Evolutionary conservation across 2,797 vertebrate genomes (phyloP).

Genomic region (Girardinus metallicus): DNA sequence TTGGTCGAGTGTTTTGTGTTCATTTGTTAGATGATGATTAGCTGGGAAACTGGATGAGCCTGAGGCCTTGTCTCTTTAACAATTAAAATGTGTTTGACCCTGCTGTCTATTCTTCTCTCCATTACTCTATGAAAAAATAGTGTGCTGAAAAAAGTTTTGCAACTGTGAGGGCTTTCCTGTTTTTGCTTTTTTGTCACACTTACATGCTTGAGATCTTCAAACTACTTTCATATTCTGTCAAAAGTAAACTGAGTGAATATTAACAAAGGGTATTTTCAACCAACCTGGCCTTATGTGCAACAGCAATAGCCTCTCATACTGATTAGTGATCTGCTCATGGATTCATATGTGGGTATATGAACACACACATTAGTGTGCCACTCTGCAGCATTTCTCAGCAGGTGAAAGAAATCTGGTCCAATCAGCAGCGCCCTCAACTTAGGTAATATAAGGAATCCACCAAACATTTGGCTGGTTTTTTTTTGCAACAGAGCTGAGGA

Average conservation of each 20-base stretch:
- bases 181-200: neutral
- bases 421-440: too few species aligned
- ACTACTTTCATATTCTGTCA: neutral
- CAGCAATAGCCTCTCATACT: too few species aligned
- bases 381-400: too few species aligned
- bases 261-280: neutral
- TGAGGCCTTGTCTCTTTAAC: slow-evolving; percentile 21
- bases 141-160: neutral
- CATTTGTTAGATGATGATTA: slow-evolving; percentile 44
- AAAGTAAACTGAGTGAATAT: neutral
- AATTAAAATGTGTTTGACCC: slow-evolving; percentile 20
- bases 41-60: slow-evolving; percentile 38
- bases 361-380: too few species aligned
- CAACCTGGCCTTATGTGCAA: too few species aligned
- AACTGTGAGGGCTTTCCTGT: neutral
- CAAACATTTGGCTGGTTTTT: too few species aligned
- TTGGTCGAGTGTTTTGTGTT: slow-evolving; percentile 42
- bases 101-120: neutral
- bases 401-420: too few species aligned
- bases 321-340: too few species aligned
- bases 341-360: too few species aligned
- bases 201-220: neutral
- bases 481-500: too few species aligned
- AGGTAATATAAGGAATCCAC: too few species aligned
- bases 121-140: neutral